Evolutionary conservation across 2,113 vertebrate species (phyloP).

Genomic region (Sinocyclocheilus grahami): DNA sequence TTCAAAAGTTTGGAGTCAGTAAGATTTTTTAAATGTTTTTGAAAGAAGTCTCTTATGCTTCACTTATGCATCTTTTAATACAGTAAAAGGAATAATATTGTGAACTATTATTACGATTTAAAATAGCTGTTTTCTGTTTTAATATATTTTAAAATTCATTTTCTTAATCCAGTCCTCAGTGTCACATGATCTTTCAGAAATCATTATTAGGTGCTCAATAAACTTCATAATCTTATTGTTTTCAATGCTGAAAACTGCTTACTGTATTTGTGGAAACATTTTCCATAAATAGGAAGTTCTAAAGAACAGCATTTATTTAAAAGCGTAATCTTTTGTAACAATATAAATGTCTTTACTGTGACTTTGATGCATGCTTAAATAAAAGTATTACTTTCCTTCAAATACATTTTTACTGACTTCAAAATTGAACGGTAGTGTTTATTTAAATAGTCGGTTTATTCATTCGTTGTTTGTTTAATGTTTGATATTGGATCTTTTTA

Average conservation of each 20-base stretch:
- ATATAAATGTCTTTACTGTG: background rate
- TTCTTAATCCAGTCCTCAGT: background rate
- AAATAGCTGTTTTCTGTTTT: background rate
- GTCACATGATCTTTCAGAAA: background rate
- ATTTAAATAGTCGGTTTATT: background rate
- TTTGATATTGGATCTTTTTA: background rate
- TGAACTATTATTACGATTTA: background rate
- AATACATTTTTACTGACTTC: too few relatives aligned
- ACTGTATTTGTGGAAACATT: background rate
- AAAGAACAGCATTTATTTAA: background rate
- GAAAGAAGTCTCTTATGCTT: background rate
- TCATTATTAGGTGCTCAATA: background rate
- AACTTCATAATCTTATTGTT: background rate
- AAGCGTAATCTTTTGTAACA: background rate
- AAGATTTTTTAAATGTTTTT: background rate
- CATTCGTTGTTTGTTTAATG: background rate
- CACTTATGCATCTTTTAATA: background rate
- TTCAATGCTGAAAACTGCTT: too few relatives aligned
- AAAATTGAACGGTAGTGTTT: too few relatives aligned
- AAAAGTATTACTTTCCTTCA: too few relatives aligned
- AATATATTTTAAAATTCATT: background rate
- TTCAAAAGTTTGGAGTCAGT: background rate
- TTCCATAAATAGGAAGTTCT: background rate
- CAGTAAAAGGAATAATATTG: background rate
- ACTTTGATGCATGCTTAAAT: too few relatives aligned